These are phyloP conservation scores for Poecilia latipinna DNA, from an alignment of 2,113 vertebrate species.

Conservation along the genomic window DNA sequence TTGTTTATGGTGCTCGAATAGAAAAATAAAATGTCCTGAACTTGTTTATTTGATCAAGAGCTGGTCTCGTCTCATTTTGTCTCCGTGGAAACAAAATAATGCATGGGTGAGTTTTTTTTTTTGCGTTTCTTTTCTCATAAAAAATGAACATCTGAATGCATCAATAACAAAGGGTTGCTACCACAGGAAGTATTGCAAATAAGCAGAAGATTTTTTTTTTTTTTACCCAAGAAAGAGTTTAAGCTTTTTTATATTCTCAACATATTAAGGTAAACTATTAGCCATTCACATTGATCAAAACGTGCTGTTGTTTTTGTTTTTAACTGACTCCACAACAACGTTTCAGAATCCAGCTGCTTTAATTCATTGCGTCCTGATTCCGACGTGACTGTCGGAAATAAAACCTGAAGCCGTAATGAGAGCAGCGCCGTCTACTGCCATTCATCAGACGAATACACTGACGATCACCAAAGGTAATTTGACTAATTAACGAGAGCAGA, in stretches of 20 bases:
- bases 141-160: neutral
- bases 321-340: neutral
- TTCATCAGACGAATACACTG: neutral
- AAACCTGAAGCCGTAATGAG: neutral
- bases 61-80: conserved; percentile 17
- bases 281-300: too few species aligned
- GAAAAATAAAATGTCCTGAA: conserved; percentile 43
- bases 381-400: neutral
- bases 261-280: neutral
- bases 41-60: conserved; percentile 13
- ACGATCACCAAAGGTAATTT: neutral
- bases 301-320: too few species aligned
- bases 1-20: conserved; percentile 17
- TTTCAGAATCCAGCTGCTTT: neutral
- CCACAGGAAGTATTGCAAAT: neutral
- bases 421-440: neutral
- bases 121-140: neutral
- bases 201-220: neutral
- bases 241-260: neutral
- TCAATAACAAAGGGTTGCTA: neutral
- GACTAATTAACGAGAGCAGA: neutral
- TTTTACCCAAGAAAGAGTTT: neutral
- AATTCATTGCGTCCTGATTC: neutral
- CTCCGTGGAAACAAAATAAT: neutral
- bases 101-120: neutral